Conservation (phyloP, 2,113 vertebrate species). For the Plecturocebus donacophilus region DNA sequence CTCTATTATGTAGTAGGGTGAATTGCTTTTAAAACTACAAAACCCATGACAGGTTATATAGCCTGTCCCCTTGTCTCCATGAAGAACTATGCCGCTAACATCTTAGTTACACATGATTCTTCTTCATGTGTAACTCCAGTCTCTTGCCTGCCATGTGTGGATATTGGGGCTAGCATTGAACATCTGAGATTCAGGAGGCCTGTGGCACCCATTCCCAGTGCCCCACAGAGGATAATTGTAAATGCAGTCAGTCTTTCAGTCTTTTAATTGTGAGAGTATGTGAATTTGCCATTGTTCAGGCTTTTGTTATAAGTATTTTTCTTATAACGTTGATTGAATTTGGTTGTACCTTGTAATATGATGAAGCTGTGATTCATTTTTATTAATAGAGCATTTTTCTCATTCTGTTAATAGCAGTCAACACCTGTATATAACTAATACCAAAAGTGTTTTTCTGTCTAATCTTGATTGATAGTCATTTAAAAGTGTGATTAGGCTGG, state of each 20-base stretch:
- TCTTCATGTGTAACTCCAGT: not conserved
- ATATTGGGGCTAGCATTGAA: not conserved
- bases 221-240: not conserved
- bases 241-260: not conserved
- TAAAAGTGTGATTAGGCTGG: not conserved
- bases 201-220: not conserved
- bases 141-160: not conserved
- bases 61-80: not conserved
- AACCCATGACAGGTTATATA: not conserved
- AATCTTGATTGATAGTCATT: conserved; percentile 29
- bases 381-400: conserved; percentile 33
- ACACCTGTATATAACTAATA: not conserved
- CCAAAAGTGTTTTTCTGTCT: not conserved
- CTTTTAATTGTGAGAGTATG: not conserved
- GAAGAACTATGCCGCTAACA: not conserved
- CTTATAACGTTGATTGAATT: not conserved
- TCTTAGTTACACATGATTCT: not conserved
- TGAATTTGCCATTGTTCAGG: conserved; percentile 5
- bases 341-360: not conserved
- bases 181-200: not conserved
- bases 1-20: not conserved
- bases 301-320: conserved; percentile 10
- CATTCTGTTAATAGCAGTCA: not conserved
- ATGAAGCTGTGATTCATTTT: not conserved
- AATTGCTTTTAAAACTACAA: conserved; percentile 2